Evolutionary conservation across 2,888 invertebrate genomes (phyloP).

Genomic region (Chloromyia formosa): DNA sequence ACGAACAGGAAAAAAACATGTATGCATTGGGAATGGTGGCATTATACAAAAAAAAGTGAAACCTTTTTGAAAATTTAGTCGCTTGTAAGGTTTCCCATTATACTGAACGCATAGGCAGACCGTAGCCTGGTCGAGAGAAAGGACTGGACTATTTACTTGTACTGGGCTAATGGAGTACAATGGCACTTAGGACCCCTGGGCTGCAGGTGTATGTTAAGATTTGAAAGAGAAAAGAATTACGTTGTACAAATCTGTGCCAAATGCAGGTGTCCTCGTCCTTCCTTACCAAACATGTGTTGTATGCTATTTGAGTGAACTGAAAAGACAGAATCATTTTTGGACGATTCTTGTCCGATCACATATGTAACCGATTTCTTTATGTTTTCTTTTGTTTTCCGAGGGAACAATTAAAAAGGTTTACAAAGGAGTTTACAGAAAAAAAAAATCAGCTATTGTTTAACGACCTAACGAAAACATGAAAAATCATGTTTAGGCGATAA

Average conservation of each 20-base stretch:
- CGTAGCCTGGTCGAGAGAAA: constrained; percentile 1
- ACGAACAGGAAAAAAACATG: background rate
- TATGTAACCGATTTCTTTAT: background rate
- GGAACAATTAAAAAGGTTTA: background rate
- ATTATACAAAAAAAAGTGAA: background rate
- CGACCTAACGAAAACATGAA: background rate
- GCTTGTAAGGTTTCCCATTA: constrained; percentile 26
- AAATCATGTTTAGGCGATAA: background rate
- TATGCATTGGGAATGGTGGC: background rate
- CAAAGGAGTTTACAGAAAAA: background rate
- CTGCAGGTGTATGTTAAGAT: constrained; percentile 29
- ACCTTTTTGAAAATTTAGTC: constrained; percentile 29
- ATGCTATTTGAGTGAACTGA: background rate
- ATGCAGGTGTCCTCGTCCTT: constrained; percentile 34
- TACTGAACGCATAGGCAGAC: background rate
- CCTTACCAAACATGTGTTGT: background rate
- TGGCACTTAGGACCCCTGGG: constrained; percentile 29
- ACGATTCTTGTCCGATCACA: background rate
- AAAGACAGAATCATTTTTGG: background rate
- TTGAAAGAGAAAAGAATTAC: background rate
- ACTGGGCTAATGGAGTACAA: constrained; percentile 28
- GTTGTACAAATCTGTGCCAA: constrained; percentile 37
- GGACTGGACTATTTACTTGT: constrained; percentile 32
- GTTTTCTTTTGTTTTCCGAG: background rate
- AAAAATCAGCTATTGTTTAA: no score